Conservation (phyloP, 2,113 vertebrate genomes). For the Phylloscopus whistleri region DNA sequence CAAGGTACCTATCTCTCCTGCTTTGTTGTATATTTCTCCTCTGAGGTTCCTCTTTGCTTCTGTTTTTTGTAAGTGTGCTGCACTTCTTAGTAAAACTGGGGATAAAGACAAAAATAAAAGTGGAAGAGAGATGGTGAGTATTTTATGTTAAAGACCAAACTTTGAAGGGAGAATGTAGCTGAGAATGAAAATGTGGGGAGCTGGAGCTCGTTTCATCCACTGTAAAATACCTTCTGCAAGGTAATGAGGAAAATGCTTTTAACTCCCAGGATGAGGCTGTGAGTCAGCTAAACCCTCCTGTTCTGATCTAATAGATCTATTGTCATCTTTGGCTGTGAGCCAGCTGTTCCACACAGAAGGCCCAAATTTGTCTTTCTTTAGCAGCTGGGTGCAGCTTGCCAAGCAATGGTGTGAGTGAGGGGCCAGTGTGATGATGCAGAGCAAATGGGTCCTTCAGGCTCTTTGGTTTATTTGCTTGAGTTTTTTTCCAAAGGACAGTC, state of each 20-base stretch:
- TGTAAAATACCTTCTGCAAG: neutral
- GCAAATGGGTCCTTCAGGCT: neutral
- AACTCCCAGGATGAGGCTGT: neutral
- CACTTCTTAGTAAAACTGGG: neutral
- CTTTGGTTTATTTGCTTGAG: neutral
- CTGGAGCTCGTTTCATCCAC: neutral
- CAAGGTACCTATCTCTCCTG: neutral
- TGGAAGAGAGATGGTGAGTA: neutral
- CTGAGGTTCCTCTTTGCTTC: neutral
- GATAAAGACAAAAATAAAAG: neutral
- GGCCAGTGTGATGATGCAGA: neutral
- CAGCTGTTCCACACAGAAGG: neutral
- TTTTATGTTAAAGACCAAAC: neutral
- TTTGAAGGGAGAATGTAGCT: neutral
- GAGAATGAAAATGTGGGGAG: neutral
- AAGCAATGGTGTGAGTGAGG: neutral
- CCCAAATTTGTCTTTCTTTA: neutral
- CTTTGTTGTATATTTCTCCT: neutral
- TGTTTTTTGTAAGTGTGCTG: neutral
- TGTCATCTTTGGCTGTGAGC: neutral
- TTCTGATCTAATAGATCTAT: neutral
- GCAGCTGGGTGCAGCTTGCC: neutral
- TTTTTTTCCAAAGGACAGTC: neutral
- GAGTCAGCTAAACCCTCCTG: neutral
- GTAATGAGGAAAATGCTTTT: neutral